Base-by-base conservation (phyloP, 2,888 invertebrate genomes). In the Marronus borbonicus region DNA sequence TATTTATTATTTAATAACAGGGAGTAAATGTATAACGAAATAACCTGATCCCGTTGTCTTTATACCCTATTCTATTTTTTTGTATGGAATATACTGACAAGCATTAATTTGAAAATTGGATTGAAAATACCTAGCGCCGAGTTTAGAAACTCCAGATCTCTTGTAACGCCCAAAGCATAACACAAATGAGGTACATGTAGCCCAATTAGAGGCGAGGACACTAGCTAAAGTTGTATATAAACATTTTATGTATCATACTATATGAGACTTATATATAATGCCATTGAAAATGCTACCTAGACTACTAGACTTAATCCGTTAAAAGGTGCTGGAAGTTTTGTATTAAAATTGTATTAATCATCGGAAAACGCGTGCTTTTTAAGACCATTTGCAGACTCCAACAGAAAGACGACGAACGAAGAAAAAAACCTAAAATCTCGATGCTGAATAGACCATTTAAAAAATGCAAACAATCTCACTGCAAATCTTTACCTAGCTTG, bases 111-210 rank as follows among this genome's bases (percentile, higher is more conserved):
- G 14, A 52, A 70, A 70, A 70, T 36, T 55, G 70, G 55, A 58
- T 70, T n/a, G 70, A 58, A 70, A 70, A 70, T 62, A 76, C 75
- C 44, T 79, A 28, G 31, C 39, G n/a, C 1, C n/a, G 39, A 70
- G 70, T 70, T 70, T 20, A 55, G 70, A 39, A 58, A 70, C n/a
- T 58, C 55, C 14, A 55, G 49, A 70, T 70, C 84, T 70, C 84
- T 84, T 86, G 86, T 86, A 31, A 84, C 82, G 85, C 85, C 85
- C 82, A 83, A 82, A 85, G 85, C 85, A 81, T 78, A 83, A 84
- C 85, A 84, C 83, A 85, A 86, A 87, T 87, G 85, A 86, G 85
- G 85, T 85, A 86, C 87, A 87, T 83, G 86, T 84, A 84, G 85
- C 86, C 52, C 86, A 86, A 87, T 87, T 86, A 87, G 70, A 85